A percentile compares a stretch with the other conserved stretches of the same genome.
Conservation (phyloP, 2,797 vertebrate genomes). For the Dipus sagitta region DNA sequence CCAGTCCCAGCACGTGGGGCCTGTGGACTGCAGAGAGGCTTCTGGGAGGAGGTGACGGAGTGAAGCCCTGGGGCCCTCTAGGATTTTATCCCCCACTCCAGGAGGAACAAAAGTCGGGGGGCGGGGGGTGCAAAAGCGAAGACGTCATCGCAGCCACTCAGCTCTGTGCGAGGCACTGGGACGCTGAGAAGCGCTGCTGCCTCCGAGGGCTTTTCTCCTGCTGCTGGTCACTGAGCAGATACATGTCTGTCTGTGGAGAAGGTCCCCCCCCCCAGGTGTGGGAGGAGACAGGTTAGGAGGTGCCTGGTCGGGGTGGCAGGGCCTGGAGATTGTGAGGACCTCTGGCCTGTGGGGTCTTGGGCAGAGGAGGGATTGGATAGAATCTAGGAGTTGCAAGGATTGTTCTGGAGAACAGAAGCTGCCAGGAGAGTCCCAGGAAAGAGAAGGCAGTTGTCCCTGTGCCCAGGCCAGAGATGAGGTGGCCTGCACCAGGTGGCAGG, state of each 20-base stretch:
- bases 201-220: background rate
- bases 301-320: background rate
- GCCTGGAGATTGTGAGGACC: background rate
- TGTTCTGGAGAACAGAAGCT: background rate
- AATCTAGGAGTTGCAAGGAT: background rate
- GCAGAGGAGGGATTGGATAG: background rate
- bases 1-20: rapidly evolving
- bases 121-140: background rate
- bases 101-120: background rate
- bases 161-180: too few relatives aligned
- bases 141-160: background rate
- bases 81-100: background rate
- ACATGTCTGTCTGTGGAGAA: background rate
- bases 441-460: background rate
- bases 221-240: background rate
- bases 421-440: background rate
- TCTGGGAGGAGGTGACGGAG: background rate
- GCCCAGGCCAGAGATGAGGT: background rate
- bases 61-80: too few relatives aligned
- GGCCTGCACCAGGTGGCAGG: rapidly evolving
- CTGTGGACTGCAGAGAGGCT: background rate
- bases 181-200: background rate
- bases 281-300: background rate
- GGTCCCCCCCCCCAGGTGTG: background rate
- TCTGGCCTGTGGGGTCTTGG: background rate